These are phyloP conservation scores for Menura novaehollandiae DNA, from an alignment of 2,113 vertebrate species.

Conservation along the genomic window DNA sequence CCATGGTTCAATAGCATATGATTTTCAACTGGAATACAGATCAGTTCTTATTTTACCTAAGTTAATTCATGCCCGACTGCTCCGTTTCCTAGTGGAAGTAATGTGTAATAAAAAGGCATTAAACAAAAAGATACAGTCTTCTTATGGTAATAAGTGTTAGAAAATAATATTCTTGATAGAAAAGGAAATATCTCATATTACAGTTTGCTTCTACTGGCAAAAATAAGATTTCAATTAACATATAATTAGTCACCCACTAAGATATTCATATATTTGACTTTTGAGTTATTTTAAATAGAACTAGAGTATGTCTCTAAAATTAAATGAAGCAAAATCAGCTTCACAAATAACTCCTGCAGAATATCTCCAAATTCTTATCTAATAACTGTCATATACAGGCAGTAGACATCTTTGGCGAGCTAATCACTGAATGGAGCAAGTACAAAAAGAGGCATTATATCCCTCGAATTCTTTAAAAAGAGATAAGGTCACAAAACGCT, in stretches of 20 bases:
- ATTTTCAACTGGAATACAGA: neutral
- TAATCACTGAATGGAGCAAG: neutral
- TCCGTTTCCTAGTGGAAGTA: neutral
- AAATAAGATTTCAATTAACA: neutral
- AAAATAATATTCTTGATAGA: neutral
- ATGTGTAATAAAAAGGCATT: neutral
- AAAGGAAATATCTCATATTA: neutral
- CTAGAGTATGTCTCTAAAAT: neutral
- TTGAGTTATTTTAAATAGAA: neutral
- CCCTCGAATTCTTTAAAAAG: neutral
- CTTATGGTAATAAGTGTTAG: neutral
- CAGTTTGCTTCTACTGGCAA: neutral
- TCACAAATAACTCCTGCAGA: neutral
- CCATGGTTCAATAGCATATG: neutral
- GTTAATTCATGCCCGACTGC: neutral
- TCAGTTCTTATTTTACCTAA: neutral
- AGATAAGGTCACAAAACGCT: neutral
- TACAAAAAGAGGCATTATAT: neutral
- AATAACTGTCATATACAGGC: neutral
- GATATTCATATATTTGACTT: neutral
- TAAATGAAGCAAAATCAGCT: neutral
- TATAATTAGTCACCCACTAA: neutral
- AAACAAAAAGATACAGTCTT: neutral
- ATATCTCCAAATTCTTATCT: neutral
- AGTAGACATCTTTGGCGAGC: neutral